Conservation (phyloP, 2,888 invertebrate species). For the Tolmerus cingulatus region DNA sequence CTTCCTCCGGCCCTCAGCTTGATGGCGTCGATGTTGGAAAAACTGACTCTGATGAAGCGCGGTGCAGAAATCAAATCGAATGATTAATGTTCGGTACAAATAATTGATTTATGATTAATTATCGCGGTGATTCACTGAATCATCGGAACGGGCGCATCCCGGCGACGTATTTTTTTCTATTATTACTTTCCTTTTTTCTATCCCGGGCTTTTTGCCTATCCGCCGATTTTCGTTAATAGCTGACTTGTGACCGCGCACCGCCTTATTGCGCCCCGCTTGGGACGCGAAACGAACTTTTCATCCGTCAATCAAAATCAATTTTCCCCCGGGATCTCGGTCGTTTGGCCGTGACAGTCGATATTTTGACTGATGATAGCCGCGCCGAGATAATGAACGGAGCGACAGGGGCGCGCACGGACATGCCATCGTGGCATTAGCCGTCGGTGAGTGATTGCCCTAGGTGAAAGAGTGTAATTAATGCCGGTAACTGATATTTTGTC, state of each 20-base stretch:
- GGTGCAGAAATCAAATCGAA: slow-evolving; percentile 46
- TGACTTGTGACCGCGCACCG: slow-evolving; percentile 1
- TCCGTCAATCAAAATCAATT: slow-evolving; percentile 46
- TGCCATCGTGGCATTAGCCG: slow-evolving; percentile 46
- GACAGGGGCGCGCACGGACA: slow-evolving; percentile 46
- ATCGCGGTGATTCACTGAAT: slow-evolving; percentile 11
- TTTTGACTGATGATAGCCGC: slow-evolving; percentile 47
- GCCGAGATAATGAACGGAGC: slow-evolving; percentile 46
- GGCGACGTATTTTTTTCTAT: neutral
- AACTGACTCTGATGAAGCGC: neutral
- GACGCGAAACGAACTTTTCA: slow-evolving; percentile 5
- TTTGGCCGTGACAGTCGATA: slow-evolving; percentile 45
- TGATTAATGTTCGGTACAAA: slow-evolving; percentile 49
- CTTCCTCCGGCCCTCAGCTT: neutral
- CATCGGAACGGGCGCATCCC: neutral
- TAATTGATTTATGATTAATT: slow-evolving; percentile 50
- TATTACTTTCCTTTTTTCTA: neutral
- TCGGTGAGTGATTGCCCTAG: slow-evolving; percentile 45
- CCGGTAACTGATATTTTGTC: slow-evolving; percentile 40
- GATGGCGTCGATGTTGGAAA: neutral
- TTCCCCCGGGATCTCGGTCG: slow-evolving; percentile 8
- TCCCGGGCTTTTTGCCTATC: neutral
- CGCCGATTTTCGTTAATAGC: slow-evolving; percentile 4
- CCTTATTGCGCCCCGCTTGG: neutral
- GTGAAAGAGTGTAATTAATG: slow-evolving; percentile 39